Base-by-base conservation (phyloP, 2,797 vertebrate genomes). In the Manis pentadactyla region DNA sequence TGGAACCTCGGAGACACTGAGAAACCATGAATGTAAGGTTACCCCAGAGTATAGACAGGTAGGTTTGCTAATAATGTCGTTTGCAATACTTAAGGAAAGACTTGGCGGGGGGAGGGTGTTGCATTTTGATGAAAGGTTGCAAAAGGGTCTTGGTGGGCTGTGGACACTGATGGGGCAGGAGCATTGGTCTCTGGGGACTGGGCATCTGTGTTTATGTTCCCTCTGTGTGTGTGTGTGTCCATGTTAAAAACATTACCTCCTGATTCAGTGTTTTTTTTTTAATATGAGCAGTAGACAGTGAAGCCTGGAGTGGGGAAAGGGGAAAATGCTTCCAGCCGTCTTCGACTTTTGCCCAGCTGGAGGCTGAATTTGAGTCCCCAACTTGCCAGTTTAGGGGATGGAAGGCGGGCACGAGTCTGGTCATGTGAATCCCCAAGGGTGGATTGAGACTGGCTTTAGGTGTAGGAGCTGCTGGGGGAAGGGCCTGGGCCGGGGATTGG, bases 1-100 rank as follows among this genome's bases (percentile, higher is more conserved):
- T 92, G 92, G 92, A 94, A 84, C 95, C 4, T 57, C 93, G 95
- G 89, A 92, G 86, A 96, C 75, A 42, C 63, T 7, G 14, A 91
- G 97, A 95, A 97, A 98, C 97, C 98, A 98, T 98, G 98, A 98
- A 98, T 94, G 98, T 98, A 94, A 95, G 98, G 84, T 97, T 98
- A 42, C 98, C 98, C 51, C 98, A 98, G 91, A 97, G 96, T 42
- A 97, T 98, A 96, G 98, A 98, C 98, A 98, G 98, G 98, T 98
- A 98, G 61, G 96, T 93, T 87, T 63, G 81, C 92, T 87, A 27
- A 69, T 42, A 59, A 88, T 88, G 92, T 87, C 87, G 27, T 42
- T 94, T 92, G 87, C n/a, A 31, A 31, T 39, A 59, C n/a, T 83
- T 39, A 71, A 63, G 83, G 57, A 46, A 71, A 64, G 85, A 34